Evolutionary conservation across 2,113 vertebrate species (phyloP), one percentile per base, ranked within the genome.

Genomic region (Ranitomeya imitator): DNA sequence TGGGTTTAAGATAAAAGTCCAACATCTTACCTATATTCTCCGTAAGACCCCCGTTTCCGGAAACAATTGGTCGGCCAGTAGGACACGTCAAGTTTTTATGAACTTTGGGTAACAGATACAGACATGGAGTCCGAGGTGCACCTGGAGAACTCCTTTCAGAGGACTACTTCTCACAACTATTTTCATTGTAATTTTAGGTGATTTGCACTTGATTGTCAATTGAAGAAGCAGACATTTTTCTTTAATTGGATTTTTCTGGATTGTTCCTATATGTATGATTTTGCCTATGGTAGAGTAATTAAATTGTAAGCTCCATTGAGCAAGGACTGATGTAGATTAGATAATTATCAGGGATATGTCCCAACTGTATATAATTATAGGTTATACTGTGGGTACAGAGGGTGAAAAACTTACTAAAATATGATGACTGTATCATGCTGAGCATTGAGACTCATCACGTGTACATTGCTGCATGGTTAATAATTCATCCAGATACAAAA

Each of bases 401-500:
- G 51, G n/a, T 79, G 21, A 57, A 61, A 81, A 37, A 37, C 26
- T 81, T 61, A 31, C 6, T 61, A 61, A 81, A 81, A 12, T 18
- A 55, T 23, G 15, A 16, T 26, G 26, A 71, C 26, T 52, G 45
- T 71, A 19, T 65, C 9, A 5, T n/a, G 80, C 65, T 55, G 8
- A 69, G 45, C 23, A 13, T 54, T 55, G 23, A 37, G 57, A 19
- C 79, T 61, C 79, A 61, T 85, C 67, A 23, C 23, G n/a, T 59
- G 73, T 4, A 65, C 51, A 61, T 55, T 59, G 52, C 63, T 37
- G 19, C 23, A 45, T 71, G 67, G 65, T 87, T 87, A 87, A 87
- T 87, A 87, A 87, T 87, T 87, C 77, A 87, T 79, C 65, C 69
- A 81, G n/a, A 80, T 87, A 71, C 65, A 76, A 87, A 86, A 59